A percentile compares a stretch with the other conserved stretches of the same genome.
phyloP scores from a whole-genome alignment of 2,888 invertebrate species.

The Spisula subtruncata region DNA sequence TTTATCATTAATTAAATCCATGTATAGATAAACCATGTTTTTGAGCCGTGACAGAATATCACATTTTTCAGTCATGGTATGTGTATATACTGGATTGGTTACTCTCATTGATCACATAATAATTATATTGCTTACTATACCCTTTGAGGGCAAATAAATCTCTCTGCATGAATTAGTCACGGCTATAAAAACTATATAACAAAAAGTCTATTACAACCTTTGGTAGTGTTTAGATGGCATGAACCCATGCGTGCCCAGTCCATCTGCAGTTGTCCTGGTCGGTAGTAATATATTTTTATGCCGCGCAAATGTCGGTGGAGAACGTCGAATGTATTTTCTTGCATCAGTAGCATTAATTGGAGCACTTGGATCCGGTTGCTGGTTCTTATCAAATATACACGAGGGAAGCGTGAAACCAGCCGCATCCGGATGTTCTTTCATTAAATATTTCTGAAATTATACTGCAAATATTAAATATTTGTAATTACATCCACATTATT shows the following conservation, averaged over 20 bases:
- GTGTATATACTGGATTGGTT: too few species aligned
- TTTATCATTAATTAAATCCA: too few species aligned
- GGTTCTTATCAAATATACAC: not conserved
- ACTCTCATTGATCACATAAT: too few species aligned
- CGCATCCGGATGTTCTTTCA: not conserved
- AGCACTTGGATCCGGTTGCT: not conserved
- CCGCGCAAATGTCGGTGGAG: not conserved
- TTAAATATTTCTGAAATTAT: not conserved
- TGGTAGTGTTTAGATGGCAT: not conserved
- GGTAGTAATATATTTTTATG: slow-evolving; percentile 18
- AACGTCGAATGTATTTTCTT: slow-evolving; percentile 31
- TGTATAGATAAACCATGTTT: too few species aligned
- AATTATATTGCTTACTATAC: too few species aligned
- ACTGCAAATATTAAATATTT: too few species aligned
- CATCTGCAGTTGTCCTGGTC: not conserved
- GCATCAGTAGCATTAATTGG: not conserved
- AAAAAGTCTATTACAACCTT: not conserved
- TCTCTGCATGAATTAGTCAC: too few species aligned
- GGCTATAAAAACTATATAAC: too few species aligned
- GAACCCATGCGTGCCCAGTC: not conserved
- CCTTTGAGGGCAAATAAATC: too few species aligned
- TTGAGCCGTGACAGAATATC: too few species aligned
- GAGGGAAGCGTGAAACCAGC: not conserved
- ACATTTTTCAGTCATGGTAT: too few species aligned
- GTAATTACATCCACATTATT: too few species aligned